These are phyloP conservation scores for Oligia fasciuncula DNA, from an alignment of 2,888 invertebrate genomes.

Conservation along the genomic window DNA sequence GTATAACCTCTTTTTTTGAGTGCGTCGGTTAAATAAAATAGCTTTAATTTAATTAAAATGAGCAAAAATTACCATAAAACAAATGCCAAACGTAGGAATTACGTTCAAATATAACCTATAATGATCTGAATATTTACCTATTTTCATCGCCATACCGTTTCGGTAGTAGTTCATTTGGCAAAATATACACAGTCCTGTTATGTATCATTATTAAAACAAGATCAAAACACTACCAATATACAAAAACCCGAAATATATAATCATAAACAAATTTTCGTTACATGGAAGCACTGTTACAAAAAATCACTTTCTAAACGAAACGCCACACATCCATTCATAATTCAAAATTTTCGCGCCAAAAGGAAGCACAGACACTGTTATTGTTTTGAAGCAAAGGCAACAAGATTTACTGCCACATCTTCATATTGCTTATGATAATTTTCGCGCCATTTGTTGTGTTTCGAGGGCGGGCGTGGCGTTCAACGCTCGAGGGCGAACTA, in stretches of 20 bases:
- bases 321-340: slow-evolving; percentile 11
- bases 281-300: slow-evolving; percentile 50
- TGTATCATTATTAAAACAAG: slow-evolving; percentile 80
- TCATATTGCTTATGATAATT: slow-evolving; percentile 59
- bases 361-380: slow-evolving; percentile 46
- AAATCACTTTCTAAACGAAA: slow-evolving; percentile 19
- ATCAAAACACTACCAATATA: slow-evolving; percentile 33
- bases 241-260: not conserved
- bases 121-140: slow-evolving; percentile 76
- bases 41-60: not conserved
- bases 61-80: not conserved
- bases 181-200: slow-evolving; percentile 87
- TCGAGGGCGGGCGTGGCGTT: slow-evolving; percentile 77
- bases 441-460: slow-evolving; percentile 77
- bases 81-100: not conserved
- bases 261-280: slow-evolving; percentile 24
- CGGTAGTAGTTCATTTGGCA: slow-evolving; percentile 87
- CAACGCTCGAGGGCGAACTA: slow-evolving; percentile 82
- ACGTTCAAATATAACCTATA: slow-evolving; percentile 4
- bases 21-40: not conserved
- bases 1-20: not conserved
- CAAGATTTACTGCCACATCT: slow-evolving; percentile 54
- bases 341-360: slow-evolving; percentile 49
- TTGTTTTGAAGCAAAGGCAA: slow-evolving; percentile 57
- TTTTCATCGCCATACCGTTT: slow-evolving; percentile 84